Evolutionary conservation across 1,140 invertebrate species (phyloP), one percentile per base, ranked within the genome.

Genomic region (Pogonognathellus flavescens): DNA sequence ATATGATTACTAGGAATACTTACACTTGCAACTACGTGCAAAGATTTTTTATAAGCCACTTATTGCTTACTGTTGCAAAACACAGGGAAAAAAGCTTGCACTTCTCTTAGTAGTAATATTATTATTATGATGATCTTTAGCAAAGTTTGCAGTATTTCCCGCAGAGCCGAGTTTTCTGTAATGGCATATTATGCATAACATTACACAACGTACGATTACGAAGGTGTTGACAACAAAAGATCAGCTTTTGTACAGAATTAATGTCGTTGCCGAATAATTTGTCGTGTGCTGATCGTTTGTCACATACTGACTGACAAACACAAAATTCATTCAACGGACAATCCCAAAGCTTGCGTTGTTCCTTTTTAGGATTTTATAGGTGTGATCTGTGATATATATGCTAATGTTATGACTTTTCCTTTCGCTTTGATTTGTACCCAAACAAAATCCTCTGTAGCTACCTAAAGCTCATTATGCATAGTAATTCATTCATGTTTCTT

Each of bases 401-500:
- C 49, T 76, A 76, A 76, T 76, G 70, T 76, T 76, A 76, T 76
- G 70, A 76, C 70, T 76, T 76, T 76, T 76, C 70, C 70, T 76
- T 76, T 76, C 70, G 70, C 70, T 76, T 76, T 76, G 70, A 41
- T 41, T 41, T 41, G 31, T 31, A 76, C 41, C 31, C 31, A 76
- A 50, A 76, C 70, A 76, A 76, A 76, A 76, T 25, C 70, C 31
- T n/a, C n/a, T 31, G 70, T 76, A 76, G 70, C 70, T 76, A 76
- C 70, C 31, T 76, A 25, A 41, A 14, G 31, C 70, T 76, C 70
- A 76, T 76, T 76, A 76, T 76, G 70, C 25, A 49, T 50, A 76
- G 70, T 76, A 76, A 76, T 76, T 76, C 70, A 76, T 76, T 76
- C 70, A 76, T 41, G 31, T 41, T 41, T 41, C 31, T 41, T 41